These are phyloP conservation scores for Rhyacophila evoluta DNA, from an alignment of 2,888 invertebrate species.

Conservation along the genomic window DNA sequence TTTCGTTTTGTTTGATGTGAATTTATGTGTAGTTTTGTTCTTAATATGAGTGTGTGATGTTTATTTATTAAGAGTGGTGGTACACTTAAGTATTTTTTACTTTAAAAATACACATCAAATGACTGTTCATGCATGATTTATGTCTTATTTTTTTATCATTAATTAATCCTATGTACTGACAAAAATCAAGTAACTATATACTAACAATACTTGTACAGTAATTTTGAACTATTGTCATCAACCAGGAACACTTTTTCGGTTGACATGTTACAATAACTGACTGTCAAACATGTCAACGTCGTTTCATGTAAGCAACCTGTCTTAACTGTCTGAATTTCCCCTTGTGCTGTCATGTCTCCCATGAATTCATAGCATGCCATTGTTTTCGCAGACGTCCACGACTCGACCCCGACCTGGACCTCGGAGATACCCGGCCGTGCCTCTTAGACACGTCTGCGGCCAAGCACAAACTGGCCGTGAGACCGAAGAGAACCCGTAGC, in stretches of 20 bases:
- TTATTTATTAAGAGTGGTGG: too few relatives aligned
- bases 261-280: neutral
- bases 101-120: too few relatives aligned
- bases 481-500: constrained; percentile 77
- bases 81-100: too few relatives aligned
- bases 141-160: too few relatives aligned
- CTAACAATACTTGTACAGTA: too few relatives aligned
- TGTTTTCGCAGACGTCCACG: constrained; percentile 66
- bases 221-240: too few relatives aligned
- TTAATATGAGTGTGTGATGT: too few relatives aligned
- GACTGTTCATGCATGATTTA: too few relatives aligned
- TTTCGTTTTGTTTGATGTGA: too few relatives aligned
- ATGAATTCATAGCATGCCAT: constrained; percentile 34
- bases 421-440: constrained; percentile 66
- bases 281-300: neutral
- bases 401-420: constrained; percentile 74
- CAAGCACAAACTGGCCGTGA: constrained; percentile 79
- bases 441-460: constrained; percentile 81
- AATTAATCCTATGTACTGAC: too few relatives aligned
- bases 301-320: neutral
- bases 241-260: neutral
- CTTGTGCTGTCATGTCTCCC: constrained; percentile 11
- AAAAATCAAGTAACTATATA: too few relatives aligned
- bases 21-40: too few relatives aligned
- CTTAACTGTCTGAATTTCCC: neutral